A percentile compares a stretch with the other conserved stretches of the same genome.
Conservation (phyloP, 2,113 vertebrate genomes). For the Gasterosteus aculeatus region DNA sequence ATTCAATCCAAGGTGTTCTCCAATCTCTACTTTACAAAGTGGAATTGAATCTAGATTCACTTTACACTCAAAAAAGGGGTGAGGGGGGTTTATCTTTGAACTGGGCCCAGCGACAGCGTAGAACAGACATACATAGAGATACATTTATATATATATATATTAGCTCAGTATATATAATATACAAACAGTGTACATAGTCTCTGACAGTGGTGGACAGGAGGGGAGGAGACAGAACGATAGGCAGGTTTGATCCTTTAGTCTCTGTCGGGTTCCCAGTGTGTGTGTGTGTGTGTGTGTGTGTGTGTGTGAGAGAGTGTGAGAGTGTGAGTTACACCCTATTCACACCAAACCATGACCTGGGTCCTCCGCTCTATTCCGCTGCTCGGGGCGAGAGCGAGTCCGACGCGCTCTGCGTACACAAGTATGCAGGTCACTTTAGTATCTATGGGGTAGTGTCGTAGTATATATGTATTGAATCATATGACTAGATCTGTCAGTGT, state of each 20-base stretch:
- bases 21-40: slow-evolving; percentile 37
- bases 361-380: slow-evolving; percentile 15
- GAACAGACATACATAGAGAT: slow-evolving; percentile 64
- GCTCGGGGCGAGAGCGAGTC: background rate
- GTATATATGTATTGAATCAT: background rate
- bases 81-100: slow-evolving; percentile 36
- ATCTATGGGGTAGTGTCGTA: slow-evolving; percentile 10
- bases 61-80: slow-evolving; percentile 28
- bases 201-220: slow-evolving; percentile 58
- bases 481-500: slow-evolving; percentile 7
- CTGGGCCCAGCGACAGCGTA: slow-evolving; percentile 60
- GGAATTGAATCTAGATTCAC: slow-evolving; percentile 31
- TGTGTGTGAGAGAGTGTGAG: slow-evolving; percentile 6
- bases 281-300: slow-evolving; percentile 4
- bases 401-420: slow-evolving; percentile 10
- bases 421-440: slow-evolving; percentile 11
- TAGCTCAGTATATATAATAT: slow-evolving; percentile 80
- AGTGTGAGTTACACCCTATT: slow-evolving; percentile 11
- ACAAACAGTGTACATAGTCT: slow-evolving; percentile 80
- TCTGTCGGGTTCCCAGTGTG: slow-evolving; percentile 20
- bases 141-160: slow-evolving; percentile 76
- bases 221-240: slow-evolving; percentile 19
- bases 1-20: background rate
- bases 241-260: slow-evolving; percentile 40
- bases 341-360: slow-evolving; percentile 32